A percentile compares a stretch with the other conserved stretches of the same genome.
Conservation (phyloP, 2,113 vertebrate species). For the Corythoichthys haematopterus region DNA sequence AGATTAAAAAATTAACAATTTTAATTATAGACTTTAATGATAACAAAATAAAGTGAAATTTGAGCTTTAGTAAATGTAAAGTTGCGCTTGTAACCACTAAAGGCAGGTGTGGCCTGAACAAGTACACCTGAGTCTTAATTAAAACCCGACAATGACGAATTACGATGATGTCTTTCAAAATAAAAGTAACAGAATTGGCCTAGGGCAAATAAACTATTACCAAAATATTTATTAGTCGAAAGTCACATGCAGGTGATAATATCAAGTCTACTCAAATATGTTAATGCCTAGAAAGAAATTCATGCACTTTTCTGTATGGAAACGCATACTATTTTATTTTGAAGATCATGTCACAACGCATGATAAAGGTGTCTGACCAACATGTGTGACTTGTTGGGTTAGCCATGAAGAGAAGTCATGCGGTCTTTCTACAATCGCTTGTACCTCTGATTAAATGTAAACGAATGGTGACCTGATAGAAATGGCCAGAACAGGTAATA, state of each 20-base stretch:
- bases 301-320: background rate
- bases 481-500: slow-evolving; percentile 52
- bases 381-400: background rate
- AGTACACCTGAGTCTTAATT: slow-evolving; percentile 2
- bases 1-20: background rate
- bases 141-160: background rate
- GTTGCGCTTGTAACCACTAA: background rate
- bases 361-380: background rate
- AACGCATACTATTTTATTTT: slow-evolving; percentile 36
- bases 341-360: slow-evolving; percentile 14
- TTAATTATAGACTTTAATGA: no score
- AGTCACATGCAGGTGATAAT: background rate
- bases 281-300: background rate
- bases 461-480: slow-evolving; percentile 38
- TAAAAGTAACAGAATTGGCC: slow-evolving; percentile 28
- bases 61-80: background rate
- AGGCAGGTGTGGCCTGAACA: background rate
- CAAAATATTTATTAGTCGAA: background rate
- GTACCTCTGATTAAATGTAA: background rate
- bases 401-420: background rate
- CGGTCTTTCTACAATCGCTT: background rate
- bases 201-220: background rate
- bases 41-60: no score
- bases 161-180: slow-evolving; percentile 25
- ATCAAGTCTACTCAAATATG: background rate